phyloP scores from a whole-genome alignment of 2,888 invertebrate species.

The Spicauda simplicius region DNA sequence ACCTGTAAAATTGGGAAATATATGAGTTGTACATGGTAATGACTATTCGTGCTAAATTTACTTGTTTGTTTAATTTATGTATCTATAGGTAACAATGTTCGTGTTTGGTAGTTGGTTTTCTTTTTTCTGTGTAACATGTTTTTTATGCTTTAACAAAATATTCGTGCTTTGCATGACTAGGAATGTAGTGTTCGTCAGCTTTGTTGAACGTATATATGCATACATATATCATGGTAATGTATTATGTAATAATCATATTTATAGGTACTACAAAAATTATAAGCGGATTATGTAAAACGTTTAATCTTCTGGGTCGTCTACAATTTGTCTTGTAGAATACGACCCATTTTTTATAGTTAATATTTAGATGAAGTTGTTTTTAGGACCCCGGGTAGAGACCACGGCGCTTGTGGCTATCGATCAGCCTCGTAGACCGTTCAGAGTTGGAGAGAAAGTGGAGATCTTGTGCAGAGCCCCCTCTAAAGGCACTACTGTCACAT shows the following conservation, averaged over 20 bases:
- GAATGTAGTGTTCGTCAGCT: constrained; percentile 10
- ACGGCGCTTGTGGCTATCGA: constrained; percentile 64
- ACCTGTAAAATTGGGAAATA: not conserved
- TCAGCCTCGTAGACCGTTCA: constrained; percentile 62
- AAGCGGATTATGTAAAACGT: not conserved
- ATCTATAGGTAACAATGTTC: not conserved
- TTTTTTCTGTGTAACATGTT: not conserved
- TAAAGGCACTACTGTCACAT: constrained; percentile 52
- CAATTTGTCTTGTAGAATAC: too few species aligned
- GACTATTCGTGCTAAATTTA: too few species aligned
- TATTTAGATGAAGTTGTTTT: constrained; percentile 20
- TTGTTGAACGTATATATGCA: not conserved
- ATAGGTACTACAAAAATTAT: not conserved
- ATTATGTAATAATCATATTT: not conserved
- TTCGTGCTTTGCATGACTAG: constrained; percentile 33
- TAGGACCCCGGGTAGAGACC: constrained; percentile 56
- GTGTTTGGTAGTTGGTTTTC: constrained; percentile 7
- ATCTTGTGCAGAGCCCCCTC: constrained; percentile 59
- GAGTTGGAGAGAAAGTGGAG: constrained; percentile 68
- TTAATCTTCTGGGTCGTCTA: not conserved
- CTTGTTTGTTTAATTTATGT: too few species aligned
- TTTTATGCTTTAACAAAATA: constrained; percentile 7
- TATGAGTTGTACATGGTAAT: not conserved
- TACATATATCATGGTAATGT: not conserved
- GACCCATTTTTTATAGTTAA: not conserved